Conservation (phyloP, 2,888 invertebrate species). For the Parthenolecanium corni region DNA sequence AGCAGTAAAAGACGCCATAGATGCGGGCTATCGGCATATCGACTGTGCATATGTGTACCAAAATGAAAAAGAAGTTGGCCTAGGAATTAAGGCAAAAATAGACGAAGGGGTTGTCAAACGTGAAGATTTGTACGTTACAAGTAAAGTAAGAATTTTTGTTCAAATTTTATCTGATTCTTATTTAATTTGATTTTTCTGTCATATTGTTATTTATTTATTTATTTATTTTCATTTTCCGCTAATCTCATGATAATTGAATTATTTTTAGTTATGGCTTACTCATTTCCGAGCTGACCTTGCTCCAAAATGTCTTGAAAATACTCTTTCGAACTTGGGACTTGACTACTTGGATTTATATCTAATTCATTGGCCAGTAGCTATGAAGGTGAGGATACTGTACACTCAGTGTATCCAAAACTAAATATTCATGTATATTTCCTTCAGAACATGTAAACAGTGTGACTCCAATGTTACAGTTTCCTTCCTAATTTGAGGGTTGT, state of each 20-base stretch:
- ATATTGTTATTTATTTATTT: neutral
- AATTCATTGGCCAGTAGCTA: constrained; percentile 85
- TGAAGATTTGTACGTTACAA: constrained; percentile 57
- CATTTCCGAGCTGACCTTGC: constrained; percentile 71
- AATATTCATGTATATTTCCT: too few species aligned
- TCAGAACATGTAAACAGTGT: too few species aligned
- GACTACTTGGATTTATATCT: constrained; percentile 77
- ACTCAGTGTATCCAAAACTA: too few species aligned
- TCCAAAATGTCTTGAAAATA: constrained; percentile 51
- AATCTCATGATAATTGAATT: constrained; percentile 31
- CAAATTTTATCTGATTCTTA: neutral
- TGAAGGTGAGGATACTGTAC: constrained; percentile 46
- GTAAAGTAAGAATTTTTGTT: constrained; percentile 42
- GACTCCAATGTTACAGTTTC: too few species aligned
- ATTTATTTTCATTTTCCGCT: neutral
- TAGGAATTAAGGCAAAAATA: constrained; percentile 50
- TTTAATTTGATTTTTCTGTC: neutral
- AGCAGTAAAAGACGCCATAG: constrained; percentile 59
- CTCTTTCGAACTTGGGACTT: constrained; percentile 59
- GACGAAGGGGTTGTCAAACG: constrained; percentile 53
- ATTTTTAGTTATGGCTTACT: constrained; percentile 59
- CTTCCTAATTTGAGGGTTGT: too few species aligned
- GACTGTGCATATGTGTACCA: constrained; percentile 62
- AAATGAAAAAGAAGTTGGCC: constrained; percentile 59
- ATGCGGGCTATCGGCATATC: constrained; percentile 63